These are phyloP conservation scores for Hormiphora californensis DNA, from an alignment of 37 sponge, comb jelly and placozoan species.

Conservation along the genomic window DNA sequence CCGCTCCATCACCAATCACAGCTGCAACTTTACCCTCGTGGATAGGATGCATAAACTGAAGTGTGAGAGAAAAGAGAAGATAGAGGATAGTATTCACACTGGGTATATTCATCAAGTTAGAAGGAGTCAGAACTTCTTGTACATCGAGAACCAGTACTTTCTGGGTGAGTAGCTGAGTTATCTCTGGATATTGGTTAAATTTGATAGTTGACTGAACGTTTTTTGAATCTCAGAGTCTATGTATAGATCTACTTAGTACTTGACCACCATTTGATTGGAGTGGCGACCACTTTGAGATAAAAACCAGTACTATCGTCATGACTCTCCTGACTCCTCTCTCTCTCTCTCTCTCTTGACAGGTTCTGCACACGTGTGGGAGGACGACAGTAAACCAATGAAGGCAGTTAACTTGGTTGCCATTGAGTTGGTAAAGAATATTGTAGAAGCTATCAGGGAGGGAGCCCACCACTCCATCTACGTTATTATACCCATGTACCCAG, in stretches of 20 bases:
- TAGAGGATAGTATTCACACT: constrained; percentile 42
- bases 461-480: constrained; percentile 8
- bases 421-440: constrained; percentile 33
- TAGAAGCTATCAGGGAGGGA: constrained; percentile 5
- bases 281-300: no score
- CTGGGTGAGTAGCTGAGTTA: constrained; percentile 21
- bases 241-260: no score
- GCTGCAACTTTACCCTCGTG: constrained; percentile 13
- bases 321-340: not conserved
- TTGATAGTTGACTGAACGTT: not conserved
- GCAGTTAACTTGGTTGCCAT: constrained; percentile 39
- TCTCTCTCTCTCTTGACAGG: not conserved
- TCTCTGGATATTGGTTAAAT: not conserved
- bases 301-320: no score
- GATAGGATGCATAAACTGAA: not conserved
- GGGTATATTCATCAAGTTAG: constrained; percentile 42
- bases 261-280: no score
- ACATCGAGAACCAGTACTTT: constrained; percentile 51
- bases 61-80: constrained; percentile 8
- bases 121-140: not conserved
- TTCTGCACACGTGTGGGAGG: constrained; percentile 36
- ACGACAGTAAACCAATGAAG: not conserved
- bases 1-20: constrained; percentile 28
- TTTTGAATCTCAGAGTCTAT: no score
- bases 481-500: constrained; percentile 46